These are phyloP conservation scores for Hydrotaea diabolus DNA, from an alignment of 2,888 invertebrate species.

Conservation along the genomic window DNA sequence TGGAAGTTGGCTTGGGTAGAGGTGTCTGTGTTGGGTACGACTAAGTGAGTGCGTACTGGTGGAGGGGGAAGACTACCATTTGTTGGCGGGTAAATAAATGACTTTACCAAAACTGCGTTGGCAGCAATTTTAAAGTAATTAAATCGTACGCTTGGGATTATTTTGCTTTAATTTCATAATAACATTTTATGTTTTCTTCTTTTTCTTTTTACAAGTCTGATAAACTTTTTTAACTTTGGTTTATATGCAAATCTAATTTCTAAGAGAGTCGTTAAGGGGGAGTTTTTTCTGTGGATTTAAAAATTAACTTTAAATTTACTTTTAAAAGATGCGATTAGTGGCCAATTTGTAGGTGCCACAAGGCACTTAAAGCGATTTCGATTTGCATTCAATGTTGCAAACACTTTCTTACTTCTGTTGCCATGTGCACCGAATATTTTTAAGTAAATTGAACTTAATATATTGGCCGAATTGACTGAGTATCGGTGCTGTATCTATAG, in stretches of 20 bases:
- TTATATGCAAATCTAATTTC: slow-evolving; percentile 25
- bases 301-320: too few species aligned
- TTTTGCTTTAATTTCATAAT: slow-evolving; percentile 28
- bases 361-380: too few species aligned
- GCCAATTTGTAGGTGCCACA: too few species aligned
- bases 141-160: slow-evolving; percentile 34
- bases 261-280: neutral
- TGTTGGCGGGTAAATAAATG: slow-evolving; percentile 27
- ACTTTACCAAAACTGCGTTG: slow-evolving; percentile 26
- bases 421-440: too few species aligned
- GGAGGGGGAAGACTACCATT: neutral
- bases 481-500: too few species aligned
- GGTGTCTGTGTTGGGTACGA: too few species aligned
- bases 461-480: too few species aligned
- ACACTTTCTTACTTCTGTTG: too few species aligned
- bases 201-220: neutral
- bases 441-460: too few species aligned
- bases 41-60: neutral
- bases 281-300: too few species aligned
- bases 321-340: too few species aligned
- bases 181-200: neutral
- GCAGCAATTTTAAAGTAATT: slow-evolving; percentile 33
- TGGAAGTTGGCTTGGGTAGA: neutral
- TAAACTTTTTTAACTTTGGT: neutral
- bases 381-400: too few species aligned